These are phyloP conservation scores for Heloderma charlesbogerti DNA, from an alignment of 2,113 vertebrate species.

Conservation along the genomic window DNA sequence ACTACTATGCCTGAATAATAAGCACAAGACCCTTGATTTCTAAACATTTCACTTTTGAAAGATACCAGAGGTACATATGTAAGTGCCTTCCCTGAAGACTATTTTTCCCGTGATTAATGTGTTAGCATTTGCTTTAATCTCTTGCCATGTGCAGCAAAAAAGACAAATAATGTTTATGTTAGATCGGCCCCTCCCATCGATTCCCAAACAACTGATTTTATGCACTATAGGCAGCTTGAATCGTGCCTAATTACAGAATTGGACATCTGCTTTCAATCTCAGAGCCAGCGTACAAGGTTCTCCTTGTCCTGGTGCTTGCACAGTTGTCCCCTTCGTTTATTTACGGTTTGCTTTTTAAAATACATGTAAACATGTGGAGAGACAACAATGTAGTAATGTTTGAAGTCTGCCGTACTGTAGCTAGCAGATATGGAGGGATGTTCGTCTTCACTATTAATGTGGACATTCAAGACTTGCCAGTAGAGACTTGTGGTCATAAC, in stretches of 20 bases:
- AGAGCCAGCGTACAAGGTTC: slow-evolving; percentile 65
- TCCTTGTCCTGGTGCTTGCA: slow-evolving; percentile 59
- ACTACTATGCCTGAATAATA: slow-evolving; percentile 35
- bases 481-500: slow-evolving; percentile 16
- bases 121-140: slow-evolving; percentile 73
- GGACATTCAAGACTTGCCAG: slow-evolving; percentile 38
- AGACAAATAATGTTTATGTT: slow-evolving; percentile 80
- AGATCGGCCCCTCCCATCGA: slow-evolving; percentile 65
- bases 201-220: slow-evolving; percentile 78
- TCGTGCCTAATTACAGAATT: slow-evolving; percentile 75
- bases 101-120: slow-evolving; percentile 75
- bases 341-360: slow-evolving; percentile 74
- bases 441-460: slow-evolving; percentile 26
- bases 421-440: slow-evolving; percentile 50
- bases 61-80: slow-evolving; percentile 55
- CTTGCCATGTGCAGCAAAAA: slow-evolving; percentile 70
- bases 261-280: slow-evolving; percentile 84
- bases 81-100: slow-evolving; percentile 68
- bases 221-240: slow-evolving; percentile 67
- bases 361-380: slow-evolving; percentile 69
- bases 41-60: slow-evolving; percentile 70
- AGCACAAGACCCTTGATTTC: slow-evolving; percentile 44
- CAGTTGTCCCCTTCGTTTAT: slow-evolving; percentile 73
- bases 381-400: slow-evolving; percentile 61
- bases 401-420: slow-evolving; percentile 51